Evolutionary conservation across 2,888 invertebrate species (phyloP).

Genomic region (Hypena proboscidalis): DNA sequence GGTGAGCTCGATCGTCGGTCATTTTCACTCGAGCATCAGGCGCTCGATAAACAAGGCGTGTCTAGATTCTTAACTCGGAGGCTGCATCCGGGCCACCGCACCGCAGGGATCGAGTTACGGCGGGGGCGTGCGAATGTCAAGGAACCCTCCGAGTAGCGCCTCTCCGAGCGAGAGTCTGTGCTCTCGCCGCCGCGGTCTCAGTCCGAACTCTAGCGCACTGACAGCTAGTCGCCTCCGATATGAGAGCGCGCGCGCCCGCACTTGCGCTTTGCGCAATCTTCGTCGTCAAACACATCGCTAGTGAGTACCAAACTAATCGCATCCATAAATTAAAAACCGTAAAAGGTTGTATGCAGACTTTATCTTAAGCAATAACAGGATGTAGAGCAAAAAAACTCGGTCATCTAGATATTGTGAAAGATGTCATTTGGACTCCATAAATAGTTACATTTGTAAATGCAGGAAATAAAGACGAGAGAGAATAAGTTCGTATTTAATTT

Average conservation of each 20-base stretch:
- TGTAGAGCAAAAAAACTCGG: background rate
- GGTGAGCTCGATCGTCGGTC: slow-evolving; percentile 55
- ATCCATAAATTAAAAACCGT: slow-evolving; percentile 1
- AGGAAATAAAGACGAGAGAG: too few species aligned
- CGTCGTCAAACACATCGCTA: slow-evolving; percentile 47
- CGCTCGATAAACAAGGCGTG: slow-evolving; percentile 69
- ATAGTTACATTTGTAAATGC: too few species aligned
- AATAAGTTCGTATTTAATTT: too few species aligned
- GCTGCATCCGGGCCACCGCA: slow-evolving; percentile 82
- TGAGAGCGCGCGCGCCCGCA: slow-evolving; percentile 75
- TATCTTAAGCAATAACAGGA: background rate
- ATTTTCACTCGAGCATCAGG: slow-evolving; percentile 65
- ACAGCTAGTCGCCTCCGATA: slow-evolving; percentile 70
- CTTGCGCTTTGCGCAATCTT: slow-evolving; percentile 40
- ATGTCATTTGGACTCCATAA: too few species aligned
- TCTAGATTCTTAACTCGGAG: slow-evolving; percentile 78
- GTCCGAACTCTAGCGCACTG: too few species aligned
- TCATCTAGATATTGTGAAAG: background rate
- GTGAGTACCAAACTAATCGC: slow-evolving; percentile 56
- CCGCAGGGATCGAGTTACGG: slow-evolving; percentile 71
- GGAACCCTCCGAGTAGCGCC: slow-evolving; percentile 66
- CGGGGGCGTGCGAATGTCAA: slow-evolving; percentile 81
- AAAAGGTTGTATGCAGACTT: background rate
- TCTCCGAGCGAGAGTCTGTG: slow-evolving; percentile 37
- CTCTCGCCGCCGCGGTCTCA: slow-evolving; percentile 30